Evolutionary conservation across 2,888 invertebrate genomes (phyloP).

Genomic region (Adineta ricciae): DNA sequence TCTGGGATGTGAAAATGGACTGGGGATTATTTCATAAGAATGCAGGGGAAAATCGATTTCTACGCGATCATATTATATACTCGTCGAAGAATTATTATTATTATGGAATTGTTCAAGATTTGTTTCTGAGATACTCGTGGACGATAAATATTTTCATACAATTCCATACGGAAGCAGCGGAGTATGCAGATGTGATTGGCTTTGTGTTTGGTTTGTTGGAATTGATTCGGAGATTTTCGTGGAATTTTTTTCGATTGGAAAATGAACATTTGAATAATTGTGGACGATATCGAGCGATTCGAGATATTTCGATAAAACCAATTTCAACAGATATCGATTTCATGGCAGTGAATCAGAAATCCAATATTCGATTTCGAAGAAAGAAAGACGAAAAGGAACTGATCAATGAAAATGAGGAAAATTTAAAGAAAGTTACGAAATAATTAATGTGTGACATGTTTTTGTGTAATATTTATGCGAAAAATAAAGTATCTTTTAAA

Average conservation of each 20-base stretch:
- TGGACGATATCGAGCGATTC: slow-evolving; percentile 86
- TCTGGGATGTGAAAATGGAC: slow-evolving; percentile 98
- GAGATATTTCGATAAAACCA: slow-evolving; percentile 65
- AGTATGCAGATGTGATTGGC: slow-evolving; percentile 30
- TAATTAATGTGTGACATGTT: too few relatives aligned
- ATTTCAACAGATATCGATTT: slow-evolving; percentile 23
- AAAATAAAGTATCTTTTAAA: too few relatives aligned
- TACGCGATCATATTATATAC: slow-evolving; percentile 32
- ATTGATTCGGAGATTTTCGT: slow-evolving; percentile 66
- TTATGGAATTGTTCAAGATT: slow-evolving; percentile 78
- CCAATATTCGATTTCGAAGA: too few relatives aligned
- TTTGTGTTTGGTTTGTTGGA: slow-evolving; percentile 24
- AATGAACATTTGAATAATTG: slow-evolving; percentile 99
- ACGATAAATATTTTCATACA: slow-evolving; percentile 48
- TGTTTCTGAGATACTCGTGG: slow-evolving; percentile 85
- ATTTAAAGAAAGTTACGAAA: too few relatives aligned
- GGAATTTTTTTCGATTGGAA: slow-evolving; percentile 98
- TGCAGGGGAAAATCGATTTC: slow-evolving; percentile 29
- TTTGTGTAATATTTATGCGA: too few relatives aligned
- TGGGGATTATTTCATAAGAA: slow-evolving; percentile 86
- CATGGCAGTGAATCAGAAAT: too few relatives aligned
- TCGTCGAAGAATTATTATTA: slow-evolving; percentile 63
- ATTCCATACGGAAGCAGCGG: neutral
- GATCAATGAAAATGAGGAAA: too few relatives aligned
- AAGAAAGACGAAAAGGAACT: too few relatives aligned